Evolutionary conservation across 1,140 invertebrate species (phyloP), one percentile per base, ranked within the genome.

Genomic region (Calliphora vicina): DNA sequence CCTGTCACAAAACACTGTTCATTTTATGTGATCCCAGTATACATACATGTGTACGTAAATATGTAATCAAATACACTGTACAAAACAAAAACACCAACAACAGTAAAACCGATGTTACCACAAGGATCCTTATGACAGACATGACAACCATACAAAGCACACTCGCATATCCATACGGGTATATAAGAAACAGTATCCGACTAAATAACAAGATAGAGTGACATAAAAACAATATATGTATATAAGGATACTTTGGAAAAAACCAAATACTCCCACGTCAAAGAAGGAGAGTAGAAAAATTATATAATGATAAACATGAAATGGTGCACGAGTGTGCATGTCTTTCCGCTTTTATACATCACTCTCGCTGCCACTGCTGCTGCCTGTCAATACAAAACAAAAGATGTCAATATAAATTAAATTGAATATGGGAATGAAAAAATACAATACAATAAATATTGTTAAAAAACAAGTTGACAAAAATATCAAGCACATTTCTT

Each of bases 191-290:
- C 20, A 20, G 57, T 20, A 61, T 61, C 9, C 45, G 10, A 50
- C 57, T n/a, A 57, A 57, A 57, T 57, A 61, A 67, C 57, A 23
- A n/a, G 2, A 67, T 67, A 23, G 61, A 67, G 61, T 67, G 61
- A 67, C 61, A 67, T 20, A 20, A 67, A 67, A 67, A 67, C 61
- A 67, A 67, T 67, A 67, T n/a, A n/a, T n/a, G n/a, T n/a, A n/a
- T 10, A 20, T 12, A 20, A 67, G 8, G n/a, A 25, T 8, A 57
- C 15, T 57, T 57, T 23, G 9, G 4, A 3, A 67, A 23, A 20
- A 50, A 50, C 8, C 12, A 50, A 23, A 67, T 12, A 67, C 61
- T 67, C 61, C 20, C 20, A 6, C 23, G 50, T 67, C n/a, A 67
- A 67, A 67, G 9, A 67, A 23, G 50, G 15, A 57, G n/a, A 57